Percentiles rank a stretch among this genome's conserved stretches.
Conservation (phyloP, 2,113 vertebrate genomes). For the Sisor rabdophorus region DNA sequence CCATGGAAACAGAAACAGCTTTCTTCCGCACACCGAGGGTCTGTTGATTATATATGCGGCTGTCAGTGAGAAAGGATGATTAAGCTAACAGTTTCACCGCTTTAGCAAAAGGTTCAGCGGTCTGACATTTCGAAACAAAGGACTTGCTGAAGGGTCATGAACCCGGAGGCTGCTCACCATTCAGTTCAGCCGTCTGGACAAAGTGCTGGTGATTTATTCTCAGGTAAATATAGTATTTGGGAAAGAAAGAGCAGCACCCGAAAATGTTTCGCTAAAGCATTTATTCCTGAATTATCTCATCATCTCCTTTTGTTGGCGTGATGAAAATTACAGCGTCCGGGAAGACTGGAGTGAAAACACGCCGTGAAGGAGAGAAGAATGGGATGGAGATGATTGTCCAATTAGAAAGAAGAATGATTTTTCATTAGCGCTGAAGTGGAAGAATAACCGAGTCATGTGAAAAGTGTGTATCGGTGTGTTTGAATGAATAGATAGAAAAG, state of each 20-base stretch:
- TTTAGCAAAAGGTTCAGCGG: background rate
- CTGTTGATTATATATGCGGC: slow-evolving; percentile 6
- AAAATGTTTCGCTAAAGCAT: background rate
- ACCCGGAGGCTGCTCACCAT: background rate
- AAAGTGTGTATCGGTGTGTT: slow-evolving; percentile 20
- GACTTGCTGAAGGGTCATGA: background rate
- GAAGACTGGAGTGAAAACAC: slow-evolving; percentile 22
- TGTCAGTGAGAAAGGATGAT: slow-evolving; percentile 6
- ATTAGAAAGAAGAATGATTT: slow-evolving; percentile 38
- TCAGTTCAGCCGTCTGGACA: background rate
- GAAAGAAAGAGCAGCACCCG: background rate
- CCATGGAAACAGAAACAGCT: slow-evolving; percentile 31
- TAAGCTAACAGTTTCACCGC: slow-evolving; percentile 10
- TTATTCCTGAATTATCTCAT: slow-evolving; percentile 36
- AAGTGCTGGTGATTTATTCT: background rate
- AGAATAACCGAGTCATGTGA: slow-evolving; percentile 11
- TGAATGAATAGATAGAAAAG: slow-evolving; percentile 6
- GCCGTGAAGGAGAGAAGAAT: background rate
- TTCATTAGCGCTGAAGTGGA: slow-evolving; percentile 34
- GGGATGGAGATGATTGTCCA: slow-evolving; percentile 30
- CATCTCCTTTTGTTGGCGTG: slow-evolving; percentile 39
- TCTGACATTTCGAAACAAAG: slow-evolving; percentile 8
- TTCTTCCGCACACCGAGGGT: background rate
- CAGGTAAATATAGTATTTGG: slow-evolving; percentile 10
- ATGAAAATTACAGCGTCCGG: slow-evolving; percentile 44